phyloP scores from a whole-genome alignment of 2,888 invertebrate genomes.

The Pseudolycoriella hygida region DNA sequence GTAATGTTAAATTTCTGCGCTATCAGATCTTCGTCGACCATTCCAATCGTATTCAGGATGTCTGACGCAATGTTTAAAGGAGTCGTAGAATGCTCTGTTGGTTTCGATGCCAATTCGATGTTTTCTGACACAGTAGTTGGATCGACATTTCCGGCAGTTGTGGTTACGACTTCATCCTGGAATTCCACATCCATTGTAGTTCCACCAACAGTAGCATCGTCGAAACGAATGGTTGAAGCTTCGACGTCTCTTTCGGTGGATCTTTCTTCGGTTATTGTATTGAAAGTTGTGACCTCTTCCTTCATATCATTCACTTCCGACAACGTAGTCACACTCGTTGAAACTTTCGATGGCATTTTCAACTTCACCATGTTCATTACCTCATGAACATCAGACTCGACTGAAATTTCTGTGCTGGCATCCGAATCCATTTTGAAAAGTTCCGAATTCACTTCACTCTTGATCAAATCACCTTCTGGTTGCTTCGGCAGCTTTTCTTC shows the following conservation, averaged over 20 bases:
- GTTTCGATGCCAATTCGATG: background rate
- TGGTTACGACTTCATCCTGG: no score
- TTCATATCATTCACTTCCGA: background rate
- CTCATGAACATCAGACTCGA: constrained; percentile 4
- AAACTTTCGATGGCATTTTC: background rate
- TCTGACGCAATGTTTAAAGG: constrained; percentile 4
- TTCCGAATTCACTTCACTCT: background rate
- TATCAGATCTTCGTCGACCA: constrained; percentile 6
- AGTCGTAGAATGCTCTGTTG: background rate
- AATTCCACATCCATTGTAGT: background rate
- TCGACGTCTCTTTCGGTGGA: background rate
- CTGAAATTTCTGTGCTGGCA: constrained; percentile 4
- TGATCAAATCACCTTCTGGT: background rate
- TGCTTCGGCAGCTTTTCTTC: background rate
- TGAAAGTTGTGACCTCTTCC: no score
- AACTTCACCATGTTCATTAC: background rate
- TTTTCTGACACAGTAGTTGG: background rate
- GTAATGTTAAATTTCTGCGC: background rate
- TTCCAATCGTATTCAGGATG: constrained; percentile 6
- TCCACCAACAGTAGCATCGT: no score
- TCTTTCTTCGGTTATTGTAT: background rate
- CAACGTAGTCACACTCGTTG: no score
- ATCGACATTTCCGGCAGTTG: background rate
- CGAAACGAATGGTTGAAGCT: background rate
- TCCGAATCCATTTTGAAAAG: background rate